phyloP scores from a whole-genome alignment of 2,888 invertebrate genomes.

The Petrolisthes manimaculis region DNA sequence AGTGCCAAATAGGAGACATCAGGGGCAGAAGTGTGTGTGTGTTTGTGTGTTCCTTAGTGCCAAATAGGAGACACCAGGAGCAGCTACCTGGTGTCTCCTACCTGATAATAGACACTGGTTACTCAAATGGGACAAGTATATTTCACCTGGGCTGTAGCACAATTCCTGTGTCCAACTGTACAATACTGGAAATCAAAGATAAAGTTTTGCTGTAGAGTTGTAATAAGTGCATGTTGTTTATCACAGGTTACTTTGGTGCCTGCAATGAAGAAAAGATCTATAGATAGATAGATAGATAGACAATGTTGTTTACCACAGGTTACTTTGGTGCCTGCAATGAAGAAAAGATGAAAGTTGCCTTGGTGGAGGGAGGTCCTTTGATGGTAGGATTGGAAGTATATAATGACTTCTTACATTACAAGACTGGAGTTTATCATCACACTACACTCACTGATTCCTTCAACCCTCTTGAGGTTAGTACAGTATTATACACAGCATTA shows the following conservation, averaged over 20 bases:
- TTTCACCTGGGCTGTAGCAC: too few relatives aligned
- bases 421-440: conserved; percentile 72
- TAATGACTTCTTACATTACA: conserved; percentile 68
- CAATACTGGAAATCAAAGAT: too few relatives aligned
- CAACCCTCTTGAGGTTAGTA: conserved; percentile 65
- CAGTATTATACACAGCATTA: background rate
- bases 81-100: too few relatives aligned
- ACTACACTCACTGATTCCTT: conserved; percentile 66
- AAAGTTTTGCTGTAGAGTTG: too few relatives aligned
- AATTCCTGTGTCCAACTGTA: too few relatives aligned
- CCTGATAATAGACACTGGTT: too few relatives aligned
- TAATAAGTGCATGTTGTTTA: too few relatives aligned
- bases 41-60: too few relatives aligned
- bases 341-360: conserved; percentile 70
- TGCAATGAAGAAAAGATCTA: background rate
- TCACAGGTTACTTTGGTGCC: background rate
- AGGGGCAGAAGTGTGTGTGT: too few relatives aligned
- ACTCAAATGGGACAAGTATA: too few relatives aligned
- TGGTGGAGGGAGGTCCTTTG: conserved; percentile 71
- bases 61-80: too few relatives aligned
- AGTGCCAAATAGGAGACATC: too few relatives aligned
- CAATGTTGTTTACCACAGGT: conserved; percentile 54
- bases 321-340: conserved; percentile 71
- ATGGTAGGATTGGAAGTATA: conserved; percentile 70
- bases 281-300: background rate